Evolutionary conservation across 2,797 vertebrate species (phyloP), one percentile per base, ranked within the genome.

Genomic region (Peromyscus aztecus): DNA sequence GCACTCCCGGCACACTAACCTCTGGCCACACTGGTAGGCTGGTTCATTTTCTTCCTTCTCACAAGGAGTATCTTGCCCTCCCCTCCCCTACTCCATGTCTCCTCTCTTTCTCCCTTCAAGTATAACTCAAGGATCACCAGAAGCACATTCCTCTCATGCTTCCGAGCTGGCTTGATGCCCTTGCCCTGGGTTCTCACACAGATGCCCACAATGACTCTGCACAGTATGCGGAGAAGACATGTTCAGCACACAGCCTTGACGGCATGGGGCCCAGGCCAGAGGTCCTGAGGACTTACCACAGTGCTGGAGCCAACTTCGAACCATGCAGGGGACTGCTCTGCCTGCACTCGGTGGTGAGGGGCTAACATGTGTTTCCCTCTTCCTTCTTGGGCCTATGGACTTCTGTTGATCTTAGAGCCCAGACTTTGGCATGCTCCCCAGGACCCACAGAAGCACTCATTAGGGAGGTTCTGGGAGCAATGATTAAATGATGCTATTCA

Each of bases 151-250:
- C 5, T 0, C 40, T 2, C 52, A 27, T 1, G 13, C 5, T n/a
- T 34, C 75, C 4, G 6, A 52, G 10, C 59, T 34, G 29, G 67
- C 16, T 1, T 55, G 37, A 31, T 29, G 29, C 31, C 59, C 71
- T 75, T 23, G 14, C 10, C 71, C 77, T 88, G 1, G 0, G 63
- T 21, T 6, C 21, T 37, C 59, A 29, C 1, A 0, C 7, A 27
- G 52, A 57, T 1, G 0, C 7, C 34, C 0, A 6, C 43, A 10
- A 0, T 4, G 29, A 65, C 4, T 73, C 55, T 73, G 49, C 49
- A 49, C 49, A 0, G 7, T 17, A 12, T 46, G 21, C 19, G 17
- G 52, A 55, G 19, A 12, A n/a, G 71, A n/a, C 8, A 13, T 59
- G 7, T 43, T 61, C 52, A 8, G 37, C 37, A 9, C 16, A 17